Percentiles rank a stretch among this genome's conserved stretches.
Evolutionary conservation across 1,140 invertebrate genomes (phyloP).

Genomic region (Panulirus ornatus): DNA sequence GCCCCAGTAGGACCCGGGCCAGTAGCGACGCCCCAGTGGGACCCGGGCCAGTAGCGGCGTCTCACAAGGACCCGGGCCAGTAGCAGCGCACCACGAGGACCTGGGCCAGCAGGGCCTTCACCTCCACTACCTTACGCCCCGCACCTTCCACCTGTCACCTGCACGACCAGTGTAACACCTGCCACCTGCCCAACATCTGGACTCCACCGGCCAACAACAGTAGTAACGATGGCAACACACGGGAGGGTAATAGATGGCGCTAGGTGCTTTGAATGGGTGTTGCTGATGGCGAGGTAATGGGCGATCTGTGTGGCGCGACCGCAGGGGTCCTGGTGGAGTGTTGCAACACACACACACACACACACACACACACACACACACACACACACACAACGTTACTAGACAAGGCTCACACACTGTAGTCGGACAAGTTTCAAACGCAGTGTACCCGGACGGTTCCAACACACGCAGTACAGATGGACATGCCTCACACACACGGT

Average conservation of each 20-base stretch:
- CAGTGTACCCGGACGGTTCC: too few relatives aligned
- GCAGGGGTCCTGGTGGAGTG: background rate
- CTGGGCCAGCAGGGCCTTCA: background rate
- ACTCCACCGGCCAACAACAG: background rate
- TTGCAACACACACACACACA: background rate
- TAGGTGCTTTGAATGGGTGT: background rate
- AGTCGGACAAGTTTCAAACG: too few relatives aligned
- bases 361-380: conserved; percentile 12
- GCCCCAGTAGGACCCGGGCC: too few relatives aligned
- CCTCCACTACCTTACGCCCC: background rate
- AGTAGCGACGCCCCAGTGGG: background rate
- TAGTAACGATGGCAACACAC: too few relatives aligned
- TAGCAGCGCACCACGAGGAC: conserved; percentile 11
- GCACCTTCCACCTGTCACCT: background rate
- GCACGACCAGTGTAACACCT: background rate
- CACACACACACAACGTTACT: background rate
- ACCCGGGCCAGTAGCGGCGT: too few relatives aligned
- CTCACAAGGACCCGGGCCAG: too few relatives aligned
- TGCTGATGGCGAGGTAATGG: background rate
- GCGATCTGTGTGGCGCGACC: background rate
- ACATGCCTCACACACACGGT: too few relatives aligned
- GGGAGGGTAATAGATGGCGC: too few relatives aligned
- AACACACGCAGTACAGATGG: too few relatives aligned
- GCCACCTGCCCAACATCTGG: conserved; percentile 1
- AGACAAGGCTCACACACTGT: too few relatives aligned